phyloP scores from a whole-genome alignment of 2,113 vertebrate genomes.

The Lophochroa leadbeateri region DNA sequence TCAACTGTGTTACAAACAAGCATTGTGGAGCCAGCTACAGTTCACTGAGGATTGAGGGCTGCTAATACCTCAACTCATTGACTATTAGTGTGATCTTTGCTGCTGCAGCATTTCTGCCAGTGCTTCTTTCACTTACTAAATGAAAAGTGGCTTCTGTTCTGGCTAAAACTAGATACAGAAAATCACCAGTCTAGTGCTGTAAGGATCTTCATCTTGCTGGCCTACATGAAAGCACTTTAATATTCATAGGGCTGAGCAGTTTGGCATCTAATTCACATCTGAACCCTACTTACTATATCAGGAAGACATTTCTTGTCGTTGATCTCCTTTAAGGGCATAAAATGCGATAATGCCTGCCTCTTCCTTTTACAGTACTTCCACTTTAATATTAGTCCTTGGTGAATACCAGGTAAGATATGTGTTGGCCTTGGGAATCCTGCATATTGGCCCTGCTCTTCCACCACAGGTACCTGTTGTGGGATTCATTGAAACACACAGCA shows the following conservation, averaged over 20 bases:
- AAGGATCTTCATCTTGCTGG: background rate
- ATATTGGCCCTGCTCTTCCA: rapidly evolving
- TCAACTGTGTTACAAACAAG: background rate
- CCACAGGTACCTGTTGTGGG: background rate
- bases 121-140: background rate
- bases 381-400: background rate
- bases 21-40: background rate
- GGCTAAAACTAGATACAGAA: background rate
- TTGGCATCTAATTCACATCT: background rate
- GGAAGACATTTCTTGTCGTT: background rate
- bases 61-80: background rate
- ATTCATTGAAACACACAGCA: background rate
- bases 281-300: background rate
- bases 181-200: background rate
- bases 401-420: background rate
- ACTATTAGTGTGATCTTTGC: background rate
- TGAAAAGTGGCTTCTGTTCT: background rate
- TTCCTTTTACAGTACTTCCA: background rate
- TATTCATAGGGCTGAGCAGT: background rate
- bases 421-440: background rate
- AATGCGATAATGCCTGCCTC: background rate
- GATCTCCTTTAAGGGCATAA: background rate
- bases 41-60: background rate
- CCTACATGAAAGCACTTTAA: background rate
- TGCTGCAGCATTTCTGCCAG: background rate